Base-by-base conservation (phyloP, 2,113 vertebrate genomes). In the Hippocampus zosterae region DNA sequence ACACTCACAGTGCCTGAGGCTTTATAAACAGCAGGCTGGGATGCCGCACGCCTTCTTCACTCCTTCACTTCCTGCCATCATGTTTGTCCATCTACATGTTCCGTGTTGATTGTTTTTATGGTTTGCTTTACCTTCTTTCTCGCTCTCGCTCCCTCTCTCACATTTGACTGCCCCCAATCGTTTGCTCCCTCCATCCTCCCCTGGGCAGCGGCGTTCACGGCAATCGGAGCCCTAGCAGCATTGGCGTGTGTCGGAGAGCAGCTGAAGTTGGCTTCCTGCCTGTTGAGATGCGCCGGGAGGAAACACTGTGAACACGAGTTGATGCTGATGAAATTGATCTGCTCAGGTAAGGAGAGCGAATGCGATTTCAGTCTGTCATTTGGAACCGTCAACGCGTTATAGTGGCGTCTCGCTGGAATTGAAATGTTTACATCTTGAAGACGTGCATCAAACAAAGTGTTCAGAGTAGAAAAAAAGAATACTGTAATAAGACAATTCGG, bases 271-370 rank as follows among this genome's bases (percentile, higher is more conserved):
- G 90, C 91, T 81, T 79, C 89, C 83, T 93, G 93, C 82, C 88
- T 89, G 89, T 89, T 93, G 84, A 90, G 37, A 92, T 95, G 90
- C 85, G 89, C 88, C 87, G 92, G 78, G 83, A 92, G 86, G 90
- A 92, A 88, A 72, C 88, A 81, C 81, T 84, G 89, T 81, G 91
- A 90, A 74, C 83, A 75, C 86, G 92, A 91, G 89, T 93, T 93
- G 91, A 93, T 92, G 93, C 93, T 94, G 89, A 93, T 95, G 92
- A 95, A 95, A 92, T 85, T 93, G 83, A 93, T 93, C 80, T 95
- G 94, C 87, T 94, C 94, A 88, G 92, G 94, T 94, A 93, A 94
- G 93, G n/a, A 55, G 50, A 40, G 37, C 1, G 27, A 29, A 15
- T 50, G 46, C 18, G 18, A 50, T 18, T 50, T 50, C 46, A 1